Percentiles rank a stretch among this genome's conserved stretches.
These are phyloP conservation scores for Zonitis immaculata DNA, from an alignment of 2,888 invertebrate species.

Conservation along the genomic window DNA sequence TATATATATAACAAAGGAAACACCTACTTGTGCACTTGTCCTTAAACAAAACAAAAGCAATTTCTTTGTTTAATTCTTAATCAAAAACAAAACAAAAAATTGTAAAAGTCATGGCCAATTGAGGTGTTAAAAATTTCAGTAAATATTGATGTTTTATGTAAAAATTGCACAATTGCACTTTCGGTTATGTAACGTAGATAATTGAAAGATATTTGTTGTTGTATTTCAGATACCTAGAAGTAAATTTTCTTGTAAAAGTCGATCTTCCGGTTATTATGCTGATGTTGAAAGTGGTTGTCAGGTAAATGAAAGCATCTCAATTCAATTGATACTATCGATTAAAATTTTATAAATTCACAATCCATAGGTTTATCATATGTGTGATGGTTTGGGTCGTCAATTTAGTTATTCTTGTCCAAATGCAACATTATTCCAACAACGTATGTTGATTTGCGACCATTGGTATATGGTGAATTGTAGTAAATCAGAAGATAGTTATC, in stretches of 20 bases:
- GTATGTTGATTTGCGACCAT: slow-evolving; percentile 77
- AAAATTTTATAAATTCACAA: slow-evolving; percentile 4
- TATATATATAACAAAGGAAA: slow-evolving; percentile 8
- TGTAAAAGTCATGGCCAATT: too few species aligned
- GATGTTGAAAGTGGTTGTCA: slow-evolving; percentile 71
- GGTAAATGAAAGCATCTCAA: slow-evolving; percentile 54
- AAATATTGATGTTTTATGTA: too few species aligned
- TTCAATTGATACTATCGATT: too few species aligned
- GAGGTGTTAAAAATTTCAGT: too few species aligned
- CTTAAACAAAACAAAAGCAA: slow-evolving; percentile 6
- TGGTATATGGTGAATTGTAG: slow-evolving; percentile 81
- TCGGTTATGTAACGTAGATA: slow-evolving; percentile 19
- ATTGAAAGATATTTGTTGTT: too few species aligned
- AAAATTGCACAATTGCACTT: slow-evolving; percentile 6
- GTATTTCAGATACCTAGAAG: slow-evolving; percentile 48
- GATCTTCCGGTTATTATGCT: slow-evolving; percentile 68
- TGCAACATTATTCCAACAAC: slow-evolving; percentile 73
- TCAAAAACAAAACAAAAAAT: background rate
- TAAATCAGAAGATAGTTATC: slow-evolving; percentile 65
- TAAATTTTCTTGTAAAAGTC: slow-evolving; percentile 62
- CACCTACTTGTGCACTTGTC: slow-evolving; percentile 6
- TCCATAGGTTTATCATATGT: slow-evolving; percentile 73
- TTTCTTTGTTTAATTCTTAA: slow-evolving; percentile 6
- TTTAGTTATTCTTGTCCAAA: slow-evolving; percentile 76
- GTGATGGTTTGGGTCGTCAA: slow-evolving; percentile 69